These are phyloP conservation scores for Microtus obscurus DNA, from an alignment of 2,797 vertebrate genomes.

Conservation along the genomic window DNA sequence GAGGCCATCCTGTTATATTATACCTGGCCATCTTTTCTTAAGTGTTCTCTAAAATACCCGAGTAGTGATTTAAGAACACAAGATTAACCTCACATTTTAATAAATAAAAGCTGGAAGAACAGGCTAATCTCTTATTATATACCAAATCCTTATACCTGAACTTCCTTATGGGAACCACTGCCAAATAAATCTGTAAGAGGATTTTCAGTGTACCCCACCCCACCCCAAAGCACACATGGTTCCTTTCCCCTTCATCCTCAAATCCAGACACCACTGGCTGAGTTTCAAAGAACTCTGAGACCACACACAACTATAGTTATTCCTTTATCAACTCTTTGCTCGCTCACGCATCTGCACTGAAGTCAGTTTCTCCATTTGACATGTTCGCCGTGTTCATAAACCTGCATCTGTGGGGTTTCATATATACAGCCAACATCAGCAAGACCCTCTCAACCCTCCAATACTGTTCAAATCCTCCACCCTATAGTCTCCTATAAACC, in stretches of 20 bases:
- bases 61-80: not conserved
- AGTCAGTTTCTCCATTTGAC: not conserved
- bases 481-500: not conserved
- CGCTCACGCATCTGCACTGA: not conserved
- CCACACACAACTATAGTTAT: not conserved
- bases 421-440: not conserved
- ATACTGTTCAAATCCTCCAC: not conserved
- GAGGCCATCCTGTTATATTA: not conserved
- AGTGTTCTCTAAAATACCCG: not conserved
- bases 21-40: not conserved
- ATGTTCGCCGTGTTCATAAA: not conserved
- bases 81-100: not conserved
- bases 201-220: not conserved
- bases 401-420: not conserved
- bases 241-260: not conserved
- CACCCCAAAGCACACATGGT: not conserved
- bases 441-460: not conserved
- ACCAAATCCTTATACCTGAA: conserved; percentile 1
- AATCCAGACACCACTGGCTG: conserved; percentile 29
- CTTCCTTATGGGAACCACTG: not conserved
- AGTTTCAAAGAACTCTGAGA: conserved; percentile 56
- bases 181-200: not conserved
- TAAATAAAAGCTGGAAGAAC: not conserved
- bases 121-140: conserved; percentile 34
- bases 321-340: not conserved